These are phyloP conservation scores for Semotilus atromaculatus DNA, from an alignment of 2,797 vertebrate species.

Conservation along the genomic window DNA sequence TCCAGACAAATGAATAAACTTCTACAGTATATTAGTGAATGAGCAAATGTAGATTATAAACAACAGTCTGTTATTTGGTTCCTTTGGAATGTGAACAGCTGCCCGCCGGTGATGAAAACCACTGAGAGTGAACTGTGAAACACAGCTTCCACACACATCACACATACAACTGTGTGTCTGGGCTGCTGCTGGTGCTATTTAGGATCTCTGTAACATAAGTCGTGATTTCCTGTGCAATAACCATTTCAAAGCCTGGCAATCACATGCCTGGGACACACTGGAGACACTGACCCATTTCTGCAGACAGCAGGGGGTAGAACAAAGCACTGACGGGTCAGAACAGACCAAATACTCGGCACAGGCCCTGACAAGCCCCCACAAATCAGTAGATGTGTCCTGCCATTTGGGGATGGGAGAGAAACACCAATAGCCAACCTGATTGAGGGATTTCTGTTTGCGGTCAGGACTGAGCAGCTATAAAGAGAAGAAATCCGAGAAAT, in stretches of 20 bases:
- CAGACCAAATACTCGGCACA: conserved; percentile 50
- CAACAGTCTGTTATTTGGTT: not conserved
- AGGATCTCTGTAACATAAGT: conserved; percentile 20
- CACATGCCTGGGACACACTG: conserved; percentile 26
- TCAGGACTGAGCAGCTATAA: not conserved
- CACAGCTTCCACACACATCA: conserved; percentile 6
- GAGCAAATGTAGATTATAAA: not conserved
- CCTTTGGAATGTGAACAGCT: conserved; percentile 4
- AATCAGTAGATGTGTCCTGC: conserved; percentile 33
- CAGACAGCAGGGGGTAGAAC: conserved; percentile 23
- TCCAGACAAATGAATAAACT: not conserved
- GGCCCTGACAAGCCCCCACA: conserved; percentile 61
- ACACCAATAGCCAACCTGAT: not conserved
- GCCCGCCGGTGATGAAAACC: conserved; percentile 19
- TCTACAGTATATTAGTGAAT: not conserved
- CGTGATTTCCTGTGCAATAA: conserved; percentile 39
- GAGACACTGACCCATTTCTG: conserved; percentile 47
- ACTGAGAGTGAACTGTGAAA: not conserved
- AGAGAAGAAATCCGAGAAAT: conserved; percentile 28
- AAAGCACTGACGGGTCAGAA: conserved; percentile 27
- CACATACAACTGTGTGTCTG: not conserved
- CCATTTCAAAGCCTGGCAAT: conserved; percentile 12
- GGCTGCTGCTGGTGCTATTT: conserved; percentile 41
- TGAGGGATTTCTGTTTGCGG: not conserved
- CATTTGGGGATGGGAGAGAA: conserved; percentile 14